Conservation (phyloP, 2,888 invertebrate species). For the Sminthurides aquaticus region DNA sequence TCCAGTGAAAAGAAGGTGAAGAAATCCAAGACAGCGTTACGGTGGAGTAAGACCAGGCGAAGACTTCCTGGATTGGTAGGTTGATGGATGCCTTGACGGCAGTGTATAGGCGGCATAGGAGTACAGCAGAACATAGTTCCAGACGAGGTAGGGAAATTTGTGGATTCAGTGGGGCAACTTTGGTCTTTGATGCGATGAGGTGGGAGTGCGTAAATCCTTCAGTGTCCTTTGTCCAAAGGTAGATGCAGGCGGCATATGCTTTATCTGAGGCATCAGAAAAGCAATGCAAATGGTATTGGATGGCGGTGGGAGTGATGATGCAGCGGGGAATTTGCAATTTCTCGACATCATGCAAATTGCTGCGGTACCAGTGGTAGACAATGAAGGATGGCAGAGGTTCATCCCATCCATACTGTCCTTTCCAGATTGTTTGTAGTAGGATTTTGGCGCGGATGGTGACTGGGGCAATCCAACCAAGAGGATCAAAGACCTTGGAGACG, state of each 20-base stretch:
- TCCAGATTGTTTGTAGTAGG: slow-evolving; percentile 22
- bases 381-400: neutral
- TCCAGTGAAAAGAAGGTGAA: neutral
- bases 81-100: neutral
- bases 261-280: slow-evolving; percentile 5
- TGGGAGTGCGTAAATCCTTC: neutral
- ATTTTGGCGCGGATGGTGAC: slow-evolving; percentile 18
- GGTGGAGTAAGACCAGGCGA: neutral
- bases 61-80: neutral
- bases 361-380: neutral
- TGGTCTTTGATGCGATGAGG: slow-evolving; percentile 10
- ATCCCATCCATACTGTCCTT: slow-evolving; percentile 17
- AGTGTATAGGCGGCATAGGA: neutral
- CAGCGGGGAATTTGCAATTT: slow-evolving; percentile 1
- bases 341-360: neutral
- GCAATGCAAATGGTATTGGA: neutral
- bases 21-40: neutral
- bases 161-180: slow-evolving; percentile 11
- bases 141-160: slow-evolving; percentile 1
- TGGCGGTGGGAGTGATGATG: neutral
- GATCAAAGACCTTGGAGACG: neutral
- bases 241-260: slow-evolving; percentile 7
- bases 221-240: neutral
- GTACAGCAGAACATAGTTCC: slow-evolving; percentile 6
- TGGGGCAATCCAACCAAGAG: slow-evolving; percentile 9